Percentiles rank a stretch among this genome's conserved stretches.
phyloP scores from a whole-genome alignment of 2,888 invertebrate genomes.

The Ectemnius lituratus region DNA sequence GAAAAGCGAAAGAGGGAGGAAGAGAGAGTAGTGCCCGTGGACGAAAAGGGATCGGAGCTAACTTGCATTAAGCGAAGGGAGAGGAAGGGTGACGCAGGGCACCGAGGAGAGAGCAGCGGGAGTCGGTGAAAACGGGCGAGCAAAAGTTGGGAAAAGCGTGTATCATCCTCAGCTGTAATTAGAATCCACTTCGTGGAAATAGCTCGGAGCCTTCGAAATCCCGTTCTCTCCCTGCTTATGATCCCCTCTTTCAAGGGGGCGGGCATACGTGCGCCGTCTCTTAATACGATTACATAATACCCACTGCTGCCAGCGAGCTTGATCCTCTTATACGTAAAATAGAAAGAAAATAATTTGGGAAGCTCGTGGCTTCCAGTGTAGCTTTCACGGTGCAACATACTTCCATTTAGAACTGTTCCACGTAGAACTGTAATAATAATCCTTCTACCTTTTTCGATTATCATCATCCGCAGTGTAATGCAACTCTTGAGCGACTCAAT shows the following conservation, averaged over 20 bases:
- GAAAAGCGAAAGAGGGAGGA: neutral
- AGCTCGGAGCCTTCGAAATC: conserved; percentile 55
- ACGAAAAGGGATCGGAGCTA: no score
- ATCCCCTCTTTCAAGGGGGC: conserved; percentile 33
- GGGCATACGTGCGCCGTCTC: conserved; percentile 28
- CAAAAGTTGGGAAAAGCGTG: conserved; percentile 51
- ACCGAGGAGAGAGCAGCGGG: conserved; percentile 3
- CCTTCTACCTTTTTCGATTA: no score
- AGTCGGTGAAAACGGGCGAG: conserved; percentile 14
- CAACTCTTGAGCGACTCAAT: no score
- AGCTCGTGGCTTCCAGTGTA: conserved; percentile 12
- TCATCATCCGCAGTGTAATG: no score
- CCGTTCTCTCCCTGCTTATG: conserved; percentile 28
- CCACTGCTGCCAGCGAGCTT: conserved; percentile 19
- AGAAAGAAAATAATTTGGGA: conserved; percentile 36
- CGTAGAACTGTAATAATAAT: no score
- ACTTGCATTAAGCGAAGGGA: no score
- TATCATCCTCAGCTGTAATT: conserved; percentile 65
- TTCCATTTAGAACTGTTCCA: no score
- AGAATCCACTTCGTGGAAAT: conserved; percentile 69
- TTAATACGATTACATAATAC: conserved; percentile 57
- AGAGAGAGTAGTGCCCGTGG: neutral
- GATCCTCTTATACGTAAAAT: conserved; percentile 45
- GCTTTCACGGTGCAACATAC: neutral
- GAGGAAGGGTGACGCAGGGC: neutral